These are phyloP conservation scores for Chloromyia formosa DNA, from an alignment of 2,888 invertebrate genomes.

Conservation along the genomic window DNA sequence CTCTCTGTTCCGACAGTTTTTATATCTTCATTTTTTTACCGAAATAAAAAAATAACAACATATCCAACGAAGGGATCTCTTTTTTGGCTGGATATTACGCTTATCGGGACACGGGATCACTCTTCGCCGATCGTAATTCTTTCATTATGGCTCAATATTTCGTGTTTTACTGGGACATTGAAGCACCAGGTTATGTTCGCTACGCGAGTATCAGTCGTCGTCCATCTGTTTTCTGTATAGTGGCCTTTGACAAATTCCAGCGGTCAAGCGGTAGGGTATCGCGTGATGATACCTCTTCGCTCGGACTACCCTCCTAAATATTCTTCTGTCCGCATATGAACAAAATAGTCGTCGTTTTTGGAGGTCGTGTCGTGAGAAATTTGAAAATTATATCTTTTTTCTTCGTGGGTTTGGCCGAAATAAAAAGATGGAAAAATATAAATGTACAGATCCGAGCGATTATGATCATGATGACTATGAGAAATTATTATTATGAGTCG, in stretches of 20 bases:
- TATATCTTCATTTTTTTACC: constrained; percentile 47
- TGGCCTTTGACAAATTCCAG: constrained; percentile 41
- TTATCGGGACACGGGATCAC: constrained; percentile 48
- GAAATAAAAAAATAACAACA: constrained; percentile 14
- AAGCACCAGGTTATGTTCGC: constrained; percentile 7
- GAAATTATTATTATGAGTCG: background rate
- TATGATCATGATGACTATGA: constrained; percentile 28
- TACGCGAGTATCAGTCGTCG: constrained; percentile 25
- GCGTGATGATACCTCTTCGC: no score
- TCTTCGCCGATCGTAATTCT: constrained; percentile 45
- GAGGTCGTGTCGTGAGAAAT: constrained; percentile 42
- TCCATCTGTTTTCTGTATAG: constrained; percentile 22
- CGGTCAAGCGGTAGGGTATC: background rate
- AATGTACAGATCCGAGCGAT: background rate
- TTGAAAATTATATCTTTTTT: constrained; percentile 28
- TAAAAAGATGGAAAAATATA: background rate
- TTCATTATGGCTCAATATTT: constrained; percentile 49
- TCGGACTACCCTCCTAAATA: no score
- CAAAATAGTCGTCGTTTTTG: constrained; percentile 5
- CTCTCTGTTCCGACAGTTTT: constrained; percentile 41
- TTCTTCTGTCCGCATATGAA: background rate
- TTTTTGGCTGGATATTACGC: constrained; percentile 33
- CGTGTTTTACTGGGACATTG: constrained; percentile 47
- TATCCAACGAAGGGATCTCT: constrained; percentile 26
- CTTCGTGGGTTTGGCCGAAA: background rate